Conservation (phyloP, 2,797 vertebrate genomes). For the Kryptolebias ocellatus region DNA sequence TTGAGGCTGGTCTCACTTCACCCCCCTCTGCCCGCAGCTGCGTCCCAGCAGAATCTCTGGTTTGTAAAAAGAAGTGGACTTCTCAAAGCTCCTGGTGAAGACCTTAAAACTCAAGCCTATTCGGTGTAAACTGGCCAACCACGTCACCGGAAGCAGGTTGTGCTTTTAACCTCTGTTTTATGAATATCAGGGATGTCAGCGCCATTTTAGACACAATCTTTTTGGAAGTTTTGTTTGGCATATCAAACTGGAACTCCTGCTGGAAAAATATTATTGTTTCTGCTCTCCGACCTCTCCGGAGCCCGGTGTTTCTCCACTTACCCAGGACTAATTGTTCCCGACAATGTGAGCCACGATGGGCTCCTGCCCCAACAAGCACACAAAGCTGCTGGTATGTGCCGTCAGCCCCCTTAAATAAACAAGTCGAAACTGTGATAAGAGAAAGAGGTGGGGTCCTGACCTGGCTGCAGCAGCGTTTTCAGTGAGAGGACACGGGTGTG, state of each 20-base stretch:
- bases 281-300: slow-evolving; percentile 40
- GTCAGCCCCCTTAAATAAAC: slow-evolving; percentile 61
- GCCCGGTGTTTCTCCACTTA: slow-evolving; percentile 36
- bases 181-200: neutral
- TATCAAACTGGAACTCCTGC: neutral
- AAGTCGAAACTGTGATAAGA: slow-evolving; percentile 34
- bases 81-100: neutral
- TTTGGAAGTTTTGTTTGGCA: neutral
- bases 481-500: slow-evolving; percentile 4
- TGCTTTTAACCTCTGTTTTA: neutral
- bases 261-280: slow-evolving; percentile 34
- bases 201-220: neutral
- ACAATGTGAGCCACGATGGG: slow-evolving; percentile 36
- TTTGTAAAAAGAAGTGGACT: neutral
- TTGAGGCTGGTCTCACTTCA: neutral
- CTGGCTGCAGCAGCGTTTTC: neutral
- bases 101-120: neutral
- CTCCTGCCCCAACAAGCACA: slow-evolving; percentile 44
- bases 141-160: neutral
- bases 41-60: neutral
- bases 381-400: slow-evolving; percentile 59
- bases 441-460: slow-evolving; percentile 8
- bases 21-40: slow-evolving; percentile 12
- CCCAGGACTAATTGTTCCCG: slow-evolving; percentile 36
- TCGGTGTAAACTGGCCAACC: slow-evolving; percentile 5